phyloP scores from a whole-genome alignment of 2,888 invertebrate species.

The Eurois occulta region DNA sequence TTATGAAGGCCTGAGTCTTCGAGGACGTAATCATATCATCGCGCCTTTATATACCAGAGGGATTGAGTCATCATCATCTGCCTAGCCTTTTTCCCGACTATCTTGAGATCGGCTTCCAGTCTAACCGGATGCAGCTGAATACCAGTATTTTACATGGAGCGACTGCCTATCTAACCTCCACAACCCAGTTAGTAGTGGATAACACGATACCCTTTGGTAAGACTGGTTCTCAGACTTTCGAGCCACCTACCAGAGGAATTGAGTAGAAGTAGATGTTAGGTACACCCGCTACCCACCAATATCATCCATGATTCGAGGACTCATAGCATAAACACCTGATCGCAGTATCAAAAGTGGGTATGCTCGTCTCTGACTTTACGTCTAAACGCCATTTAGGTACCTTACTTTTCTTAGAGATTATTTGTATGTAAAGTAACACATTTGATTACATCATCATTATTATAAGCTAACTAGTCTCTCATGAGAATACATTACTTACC shows the following conservation, averaged over 20 bases:
- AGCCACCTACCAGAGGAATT: not conserved
- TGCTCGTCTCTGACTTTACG: not conserved
- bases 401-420: not conserved
- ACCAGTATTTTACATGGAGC: too few relatives aligned
- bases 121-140: too few relatives aligned
- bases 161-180: too few relatives aligned
- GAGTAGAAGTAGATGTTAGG: not conserved
- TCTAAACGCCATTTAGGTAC: not conserved
- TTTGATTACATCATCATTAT: not conserved
- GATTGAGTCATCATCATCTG: too few relatives aligned
- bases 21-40: not conserved
- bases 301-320: not conserved
- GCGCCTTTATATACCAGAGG: not conserved
- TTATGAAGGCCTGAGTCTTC: not conserved
- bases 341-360: not conserved
- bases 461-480: not conserved
- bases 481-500: conserved; percentile 4
- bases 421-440: not conserved
- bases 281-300: not conserved
- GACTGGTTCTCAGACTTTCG: too few relatives aligned
- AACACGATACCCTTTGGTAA: too few relatives aligned
- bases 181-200: too few relatives aligned
- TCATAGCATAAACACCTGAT: not conserved
- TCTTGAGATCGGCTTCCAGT: too few relatives aligned
- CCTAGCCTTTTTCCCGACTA: too few relatives aligned